Evolutionary conservation across 2,113 vertebrate genomes (phyloP).

Genomic region (Brachyhypopomus gauderio): DNA sequence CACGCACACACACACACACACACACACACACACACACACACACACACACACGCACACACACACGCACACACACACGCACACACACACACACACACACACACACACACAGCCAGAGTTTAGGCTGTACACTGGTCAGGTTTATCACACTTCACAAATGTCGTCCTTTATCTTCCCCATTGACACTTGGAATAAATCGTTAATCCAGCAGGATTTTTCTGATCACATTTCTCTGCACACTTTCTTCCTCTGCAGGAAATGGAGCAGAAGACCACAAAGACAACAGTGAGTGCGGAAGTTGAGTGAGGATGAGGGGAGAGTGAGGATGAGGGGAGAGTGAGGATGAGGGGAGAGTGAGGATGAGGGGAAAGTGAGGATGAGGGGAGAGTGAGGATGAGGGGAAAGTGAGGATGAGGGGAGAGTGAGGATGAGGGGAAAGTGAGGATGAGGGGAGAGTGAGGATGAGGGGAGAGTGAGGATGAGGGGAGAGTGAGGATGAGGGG

Average conservation of each 20-base stretch:
- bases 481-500: conserved; percentile 32
- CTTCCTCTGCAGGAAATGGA: conserved; percentile 3
- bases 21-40: no score
- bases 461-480: conserved; percentile 40
- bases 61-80: conserved; percentile 3
- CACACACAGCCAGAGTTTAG: not conserved
- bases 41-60: no score
- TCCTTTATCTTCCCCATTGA: conserved; percentile 33
- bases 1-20: no score
- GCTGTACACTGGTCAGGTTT: conserved; percentile 19
- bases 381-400: conserved; percentile 34
- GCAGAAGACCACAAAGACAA: conserved; percentile 28
- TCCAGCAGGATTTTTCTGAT: not conserved
- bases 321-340: conserved; percentile 32
- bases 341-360: conserved; percentile 40
- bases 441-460: conserved; percentile 32
- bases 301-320: conserved; percentile 31
- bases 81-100: no score
- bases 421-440: conserved; percentile 34
- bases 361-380: conserved; percentile 34
- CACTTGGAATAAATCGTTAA: conserved; percentile 31
- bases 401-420: conserved; percentile 31
- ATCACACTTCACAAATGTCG: conserved; percentile 38
- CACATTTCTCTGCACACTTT: conserved; percentile 6
- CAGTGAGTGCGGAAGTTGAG: conserved; percentile 20